Evolutionary conservation across 1,140 invertebrate species (phyloP).

Genomic region (Heliothis subflexa): DNA sequence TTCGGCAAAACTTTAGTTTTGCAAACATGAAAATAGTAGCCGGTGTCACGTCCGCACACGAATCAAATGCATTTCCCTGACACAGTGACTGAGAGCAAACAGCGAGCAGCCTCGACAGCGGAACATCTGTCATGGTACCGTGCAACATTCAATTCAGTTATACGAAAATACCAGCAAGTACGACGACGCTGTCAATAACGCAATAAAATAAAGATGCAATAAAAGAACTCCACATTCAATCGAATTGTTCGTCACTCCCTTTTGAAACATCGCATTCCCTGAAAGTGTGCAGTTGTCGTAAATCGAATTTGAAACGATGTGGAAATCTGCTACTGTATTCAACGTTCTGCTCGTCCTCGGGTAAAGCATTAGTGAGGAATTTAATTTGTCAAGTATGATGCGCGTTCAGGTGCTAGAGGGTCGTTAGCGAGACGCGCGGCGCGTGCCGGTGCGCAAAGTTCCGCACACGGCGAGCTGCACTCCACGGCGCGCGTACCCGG

Average conservation of each 20-base stretch:
- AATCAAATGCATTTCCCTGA: conserved; percentile 36
- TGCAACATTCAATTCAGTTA: conserved; percentile 42
- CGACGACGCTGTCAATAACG: conserved; percentile 45
- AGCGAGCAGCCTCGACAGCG: conserved; percentile 22
- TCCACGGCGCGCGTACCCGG: background rate
- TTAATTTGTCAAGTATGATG: conserved; percentile 60
- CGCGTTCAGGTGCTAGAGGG: conserved; percentile 47
- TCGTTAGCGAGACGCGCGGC: conserved; percentile 15
- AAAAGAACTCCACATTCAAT: conserved; percentile 75
- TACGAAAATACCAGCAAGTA: conserved; percentile 33
- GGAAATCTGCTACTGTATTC: conserved; percentile 50
- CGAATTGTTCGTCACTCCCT: conserved; percentile 74
- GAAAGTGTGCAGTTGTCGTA: conserved; percentile 69
- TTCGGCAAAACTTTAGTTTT: conserved; percentile 1
- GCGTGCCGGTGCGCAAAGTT: conserved; percentile 19
- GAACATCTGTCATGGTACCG: conserved; percentile 36
- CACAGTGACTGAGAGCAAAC: conserved; percentile 40
- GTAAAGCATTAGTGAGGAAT: conserved; percentile 52
- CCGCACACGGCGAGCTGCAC: background rate
- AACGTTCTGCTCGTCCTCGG: conserved; percentile 47
- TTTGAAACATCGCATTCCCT: conserved; percentile 70
- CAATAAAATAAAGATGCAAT: conserved; percentile 60
- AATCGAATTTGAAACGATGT: conserved; percentile 74
- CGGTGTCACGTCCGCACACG: conserved; percentile 22
- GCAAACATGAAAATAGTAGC: conserved; percentile 17